Conservation (phyloP, 2,113 vertebrate genomes). For the Calidris pygmaea region DNA sequence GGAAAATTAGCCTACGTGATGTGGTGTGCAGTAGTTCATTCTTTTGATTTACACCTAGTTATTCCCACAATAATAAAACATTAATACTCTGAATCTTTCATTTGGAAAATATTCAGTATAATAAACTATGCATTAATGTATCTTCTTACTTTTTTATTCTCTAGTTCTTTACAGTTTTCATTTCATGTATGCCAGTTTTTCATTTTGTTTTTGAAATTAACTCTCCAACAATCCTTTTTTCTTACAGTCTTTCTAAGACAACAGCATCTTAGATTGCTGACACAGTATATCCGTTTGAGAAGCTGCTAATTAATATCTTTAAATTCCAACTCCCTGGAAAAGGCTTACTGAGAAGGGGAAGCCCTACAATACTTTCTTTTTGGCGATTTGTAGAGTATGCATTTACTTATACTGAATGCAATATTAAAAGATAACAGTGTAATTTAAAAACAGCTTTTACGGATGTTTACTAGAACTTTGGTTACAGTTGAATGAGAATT, state of each 20-base stretch:
- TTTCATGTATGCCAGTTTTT: not conserved
- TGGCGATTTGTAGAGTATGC: not conserved
- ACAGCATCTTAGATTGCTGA: not conserved
- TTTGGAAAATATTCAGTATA: slow-evolving; percentile 5
- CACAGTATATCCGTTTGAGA: not conserved
- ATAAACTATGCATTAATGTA: not conserved
- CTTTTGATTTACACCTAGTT: slow-evolving; percentile 12
- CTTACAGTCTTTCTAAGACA: not conserved
- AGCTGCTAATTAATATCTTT: not conserved
- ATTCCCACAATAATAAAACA: slow-evolving; percentile 19
- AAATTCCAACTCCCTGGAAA: not conserved
- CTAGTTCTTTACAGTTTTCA: not conserved
- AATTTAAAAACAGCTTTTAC: not conserved
- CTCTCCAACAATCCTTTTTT: not conserved
- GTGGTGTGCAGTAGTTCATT: not conserved
- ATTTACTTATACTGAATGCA: not conserved
- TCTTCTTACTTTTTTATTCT: not conserved
- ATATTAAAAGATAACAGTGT: not conserved
- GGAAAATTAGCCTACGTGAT: not conserved
- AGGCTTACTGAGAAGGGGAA: not conserved
- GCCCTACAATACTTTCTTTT: not conserved
- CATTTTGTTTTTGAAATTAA: not conserved
- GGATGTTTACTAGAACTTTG: not conserved
- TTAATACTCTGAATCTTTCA: not conserved
- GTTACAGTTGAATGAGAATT: not conserved